Base-by-base conservation (phyloP, 2,888 invertebrate species). In the Yponomeuta sedellus region DNA sequence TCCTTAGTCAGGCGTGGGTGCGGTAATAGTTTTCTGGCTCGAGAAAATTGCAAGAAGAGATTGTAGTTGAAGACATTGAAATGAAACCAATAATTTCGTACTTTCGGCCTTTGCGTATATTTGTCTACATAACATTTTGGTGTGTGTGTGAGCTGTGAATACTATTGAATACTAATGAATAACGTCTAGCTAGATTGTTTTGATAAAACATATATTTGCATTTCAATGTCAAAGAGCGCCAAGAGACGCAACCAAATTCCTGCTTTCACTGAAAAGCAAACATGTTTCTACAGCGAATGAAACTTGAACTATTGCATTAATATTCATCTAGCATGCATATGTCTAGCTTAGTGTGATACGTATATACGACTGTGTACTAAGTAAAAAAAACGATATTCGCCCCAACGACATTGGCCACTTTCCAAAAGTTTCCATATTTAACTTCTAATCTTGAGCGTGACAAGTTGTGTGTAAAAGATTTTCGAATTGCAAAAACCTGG, bases 401-500 rank as follows among this genome's bases (percentile, higher is more conserved):
- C 25, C 61, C 40, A 39, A 40, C 40, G 44, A 44, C 63, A 39
- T 84, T 86, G 86, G 86, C 85, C 44, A 68, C 68, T 70, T 69
- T 84, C 86, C 86, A 87, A 78, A 71, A 70, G 73, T 71, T 75
- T 80, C 78, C 79, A 76, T 80, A 81, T 79, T 77, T 83, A 81
- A 79, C 76, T 74, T 75, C 77, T 80, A 78, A 79, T 82, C 77
- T 78, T 72, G 73, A 72, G 72, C 72, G 73, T 73, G 77, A 77
- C 77, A 76, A 73, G 73, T 67, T 68, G 66, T 68, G 67, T 65
- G 66, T 25, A 67, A 25, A 63, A 67, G 64, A 67, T 69, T 68
- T 68, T 67, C 68, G 58, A 66, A 64, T 66, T 67, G 58, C 25
- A 66, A 67, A 61, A 66, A 59, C 25, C 59, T 65, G 64, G 66